Conservation (phyloP, 2,888 invertebrate species). For the Polydrusus tereticollis region DNA sequence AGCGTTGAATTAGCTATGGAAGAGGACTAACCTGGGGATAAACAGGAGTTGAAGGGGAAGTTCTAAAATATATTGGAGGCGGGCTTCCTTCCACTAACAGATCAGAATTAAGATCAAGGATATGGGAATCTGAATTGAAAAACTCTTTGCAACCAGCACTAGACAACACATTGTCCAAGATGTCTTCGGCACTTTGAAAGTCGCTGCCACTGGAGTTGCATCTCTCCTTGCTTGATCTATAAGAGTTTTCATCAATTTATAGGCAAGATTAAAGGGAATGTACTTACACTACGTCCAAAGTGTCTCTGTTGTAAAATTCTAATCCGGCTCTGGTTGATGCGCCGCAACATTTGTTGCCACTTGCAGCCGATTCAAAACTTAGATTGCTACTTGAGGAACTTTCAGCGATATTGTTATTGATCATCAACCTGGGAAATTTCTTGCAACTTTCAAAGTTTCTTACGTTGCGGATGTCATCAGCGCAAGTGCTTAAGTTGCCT, state of each 20-base stretch:
- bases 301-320: constrained; percentile 44
- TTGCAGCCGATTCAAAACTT: constrained; percentile 70
- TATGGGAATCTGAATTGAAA: constrained; percentile 62
- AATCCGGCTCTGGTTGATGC: background rate
- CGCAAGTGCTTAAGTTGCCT: constrained; percentile 75
- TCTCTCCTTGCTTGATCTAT: constrained; percentile 21
- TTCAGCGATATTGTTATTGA: constrained; percentile 56
- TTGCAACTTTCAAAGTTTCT: constrained; percentile 69
- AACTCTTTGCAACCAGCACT: constrained; percentile 65
- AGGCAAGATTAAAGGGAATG: background rate
- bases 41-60: constrained; percentile 46
- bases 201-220: constrained; percentile 60
- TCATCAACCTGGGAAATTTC: constrained; percentile 59
- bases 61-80: constrained; percentile 49
- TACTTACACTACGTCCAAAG: constrained; percentile 55
- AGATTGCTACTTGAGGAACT: constrained; percentile 65
- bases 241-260: background rate
- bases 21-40: constrained; percentile 54
- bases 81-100: constrained; percentile 56
- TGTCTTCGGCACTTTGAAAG: constrained; percentile 72
- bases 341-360: constrained; percentile 60
- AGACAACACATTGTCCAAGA: constrained; percentile 66
- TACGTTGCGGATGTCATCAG: constrained; percentile 74
- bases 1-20: too few relatives aligned
- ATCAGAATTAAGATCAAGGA: constrained; percentile 65